Evolutionary conservation across 1,140 invertebrate species (phyloP).

Genomic region (Apis dorsata): DNA sequence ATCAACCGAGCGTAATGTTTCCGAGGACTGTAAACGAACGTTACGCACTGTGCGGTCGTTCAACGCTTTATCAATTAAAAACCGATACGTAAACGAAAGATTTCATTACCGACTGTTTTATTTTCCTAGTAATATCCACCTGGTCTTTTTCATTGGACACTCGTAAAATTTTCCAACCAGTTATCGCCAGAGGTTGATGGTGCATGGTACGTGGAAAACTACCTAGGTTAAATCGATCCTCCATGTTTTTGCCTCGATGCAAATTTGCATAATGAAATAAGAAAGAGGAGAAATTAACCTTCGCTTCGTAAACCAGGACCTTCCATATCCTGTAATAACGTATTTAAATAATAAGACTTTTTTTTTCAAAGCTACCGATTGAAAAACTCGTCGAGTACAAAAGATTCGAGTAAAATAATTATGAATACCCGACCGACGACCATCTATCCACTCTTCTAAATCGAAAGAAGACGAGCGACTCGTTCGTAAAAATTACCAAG

Average conservation of each 20-base stretch:
- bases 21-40: not conserved
- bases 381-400: too few relatives aligned
- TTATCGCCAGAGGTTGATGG: not conserved
- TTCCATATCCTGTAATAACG: too few relatives aligned
- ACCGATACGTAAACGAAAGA: not conserved
- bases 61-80: constrained; percentile 26
- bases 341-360: too few relatives aligned
- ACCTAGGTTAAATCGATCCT: not conserved
- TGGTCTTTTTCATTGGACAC: not conserved
- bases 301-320: constrained; percentile 20
- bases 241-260: constrained; percentile 27
- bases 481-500: too few relatives aligned
- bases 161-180: constrained; percentile 8
- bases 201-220: constrained; percentile 10
- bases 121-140: not conserved
- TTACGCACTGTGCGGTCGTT: not conserved
- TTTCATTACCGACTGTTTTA: constrained; percentile 22
- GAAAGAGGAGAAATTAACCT: constrained; percentile 41
- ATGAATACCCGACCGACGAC: too few relatives aligned
- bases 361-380: too few relatives aligned
- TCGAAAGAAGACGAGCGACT: too few relatives aligned
- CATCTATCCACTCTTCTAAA: too few relatives aligned
- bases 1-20: not conserved
- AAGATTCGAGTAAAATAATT: too few relatives aligned
- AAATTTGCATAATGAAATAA: not conserved